Conservation (phyloP, 2,113 vertebrate genomes). For the Meriones unguiculatus region DNA sequence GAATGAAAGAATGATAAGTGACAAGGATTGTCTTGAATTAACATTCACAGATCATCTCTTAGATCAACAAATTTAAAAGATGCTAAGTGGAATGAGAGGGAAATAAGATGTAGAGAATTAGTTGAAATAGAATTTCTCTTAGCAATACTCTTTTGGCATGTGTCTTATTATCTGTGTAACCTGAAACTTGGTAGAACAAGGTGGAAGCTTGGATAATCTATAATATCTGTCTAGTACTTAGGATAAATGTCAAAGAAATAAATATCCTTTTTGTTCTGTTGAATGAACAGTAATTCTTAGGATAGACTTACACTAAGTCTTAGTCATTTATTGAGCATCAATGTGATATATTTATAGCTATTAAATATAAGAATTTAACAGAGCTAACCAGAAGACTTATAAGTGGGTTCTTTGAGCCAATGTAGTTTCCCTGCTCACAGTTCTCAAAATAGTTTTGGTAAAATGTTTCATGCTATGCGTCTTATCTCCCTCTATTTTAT, state of each 20-base stretch:
- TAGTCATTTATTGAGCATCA: not conserved
- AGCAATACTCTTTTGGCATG: not conserved
- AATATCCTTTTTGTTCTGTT: not conserved
- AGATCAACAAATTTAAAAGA: not conserved
- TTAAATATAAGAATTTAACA: not conserved
- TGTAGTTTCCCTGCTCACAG: not conserved
- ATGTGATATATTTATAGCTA: not conserved
- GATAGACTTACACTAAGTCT: not conserved
- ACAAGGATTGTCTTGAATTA: not conserved
- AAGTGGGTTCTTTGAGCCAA: not conserved
- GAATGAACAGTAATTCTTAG: not conserved
- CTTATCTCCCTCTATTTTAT: not conserved
- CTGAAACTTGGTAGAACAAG: not conserved
- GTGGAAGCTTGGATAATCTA: not conserved
- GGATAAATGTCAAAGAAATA: not conserved
- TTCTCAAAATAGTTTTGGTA: not conserved
- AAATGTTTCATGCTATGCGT: not conserved
- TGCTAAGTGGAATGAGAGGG: not conserved
- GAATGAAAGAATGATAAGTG: not conserved
- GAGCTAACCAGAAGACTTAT: not conserved
- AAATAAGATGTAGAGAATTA: not conserved
- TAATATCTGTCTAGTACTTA: not conserved
- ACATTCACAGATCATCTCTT: not conserved
- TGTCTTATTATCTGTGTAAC: not conserved
- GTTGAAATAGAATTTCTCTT: constrained; percentile 4